Evolutionary conservation across 2,797 vertebrate species (phyloP).

Genomic region (Threskiornis aethiopicus): DNA sequence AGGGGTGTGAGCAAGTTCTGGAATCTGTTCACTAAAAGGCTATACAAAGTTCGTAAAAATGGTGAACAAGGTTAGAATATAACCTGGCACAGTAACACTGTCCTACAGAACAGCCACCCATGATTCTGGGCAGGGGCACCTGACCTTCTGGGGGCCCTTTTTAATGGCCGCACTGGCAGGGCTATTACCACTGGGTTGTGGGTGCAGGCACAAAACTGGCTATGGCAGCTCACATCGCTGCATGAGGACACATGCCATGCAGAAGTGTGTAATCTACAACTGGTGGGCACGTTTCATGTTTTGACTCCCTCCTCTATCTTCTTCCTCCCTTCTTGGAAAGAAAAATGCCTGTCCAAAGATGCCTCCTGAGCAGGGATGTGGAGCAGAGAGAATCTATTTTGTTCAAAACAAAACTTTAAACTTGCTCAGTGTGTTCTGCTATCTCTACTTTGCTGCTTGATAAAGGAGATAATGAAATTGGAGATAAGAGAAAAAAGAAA

Average conservation of each 20-base stretch:
- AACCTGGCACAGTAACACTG: background rate
- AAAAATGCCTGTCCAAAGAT: background rate
- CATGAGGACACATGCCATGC: background rate
- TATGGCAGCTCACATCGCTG: background rate
- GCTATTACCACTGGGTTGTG: background rate
- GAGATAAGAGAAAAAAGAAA: conserved; percentile 22
- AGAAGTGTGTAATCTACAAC: background rate
- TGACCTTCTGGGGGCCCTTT: background rate
- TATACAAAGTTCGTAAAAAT: background rate
- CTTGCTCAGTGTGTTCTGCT: background rate
- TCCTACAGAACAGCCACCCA: background rate
- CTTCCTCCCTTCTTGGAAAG: background rate
- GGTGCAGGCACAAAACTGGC: background rate
- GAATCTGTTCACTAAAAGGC: background rate
- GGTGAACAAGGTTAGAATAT: background rate
- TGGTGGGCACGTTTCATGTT: background rate
- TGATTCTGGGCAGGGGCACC: background rate
- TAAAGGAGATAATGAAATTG: conserved; percentile 7
- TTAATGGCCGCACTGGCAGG: background rate
- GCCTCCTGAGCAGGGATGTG: background rate
- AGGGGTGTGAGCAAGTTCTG: background rate
- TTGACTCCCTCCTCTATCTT: background rate
- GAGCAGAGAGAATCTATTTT: background rate
- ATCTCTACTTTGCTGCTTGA: background rate
- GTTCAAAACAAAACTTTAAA: background rate